Conservation (phyloP, 2,888 invertebrate species). For the Allolobophora icterica region DNA sequence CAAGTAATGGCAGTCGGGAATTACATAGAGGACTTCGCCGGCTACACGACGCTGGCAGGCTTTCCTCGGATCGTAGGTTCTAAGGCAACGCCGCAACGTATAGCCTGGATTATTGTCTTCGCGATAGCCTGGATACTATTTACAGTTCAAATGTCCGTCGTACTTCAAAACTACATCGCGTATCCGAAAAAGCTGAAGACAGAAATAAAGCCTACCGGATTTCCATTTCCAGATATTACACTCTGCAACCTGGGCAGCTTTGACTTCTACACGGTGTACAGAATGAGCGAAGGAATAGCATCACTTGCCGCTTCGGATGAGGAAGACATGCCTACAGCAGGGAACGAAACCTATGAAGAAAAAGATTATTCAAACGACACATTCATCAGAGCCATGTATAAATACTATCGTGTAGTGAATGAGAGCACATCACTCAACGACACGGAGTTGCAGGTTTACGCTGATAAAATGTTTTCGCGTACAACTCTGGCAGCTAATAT, state of each 20-base stretch:
- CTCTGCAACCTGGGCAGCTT: background rate
- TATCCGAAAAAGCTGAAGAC: background rate
- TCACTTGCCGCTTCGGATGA: no score
- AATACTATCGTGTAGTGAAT: no score
- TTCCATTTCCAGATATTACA: background rate
- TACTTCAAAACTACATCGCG: background rate
- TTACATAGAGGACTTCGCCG: slow-evolving; percentile 41
- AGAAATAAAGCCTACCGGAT: background rate
- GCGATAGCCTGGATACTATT: background rate
- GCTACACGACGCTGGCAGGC: slow-evolving; percentile 49
- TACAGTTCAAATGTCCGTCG: background rate
- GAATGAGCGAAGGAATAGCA: background rate
- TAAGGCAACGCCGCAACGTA: slow-evolving; percentile 42
- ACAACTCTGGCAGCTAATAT: background rate
- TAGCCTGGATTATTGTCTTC: slow-evolving; percentile 50
- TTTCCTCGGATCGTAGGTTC: slow-evolving; percentile 51
- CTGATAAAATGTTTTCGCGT: background rate
- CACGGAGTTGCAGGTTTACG: no score
- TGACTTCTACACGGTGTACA: background rate
- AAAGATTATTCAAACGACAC: no score
- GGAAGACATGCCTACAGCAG: no score
- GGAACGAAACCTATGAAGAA: background rate
- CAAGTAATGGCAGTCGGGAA: no score
- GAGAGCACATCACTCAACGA: no score
- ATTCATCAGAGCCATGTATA: no score